phyloP scores from a whole-genome alignment of 2,797 vertebrate species.

The Lutjanus argentimaculatus region DNA sequence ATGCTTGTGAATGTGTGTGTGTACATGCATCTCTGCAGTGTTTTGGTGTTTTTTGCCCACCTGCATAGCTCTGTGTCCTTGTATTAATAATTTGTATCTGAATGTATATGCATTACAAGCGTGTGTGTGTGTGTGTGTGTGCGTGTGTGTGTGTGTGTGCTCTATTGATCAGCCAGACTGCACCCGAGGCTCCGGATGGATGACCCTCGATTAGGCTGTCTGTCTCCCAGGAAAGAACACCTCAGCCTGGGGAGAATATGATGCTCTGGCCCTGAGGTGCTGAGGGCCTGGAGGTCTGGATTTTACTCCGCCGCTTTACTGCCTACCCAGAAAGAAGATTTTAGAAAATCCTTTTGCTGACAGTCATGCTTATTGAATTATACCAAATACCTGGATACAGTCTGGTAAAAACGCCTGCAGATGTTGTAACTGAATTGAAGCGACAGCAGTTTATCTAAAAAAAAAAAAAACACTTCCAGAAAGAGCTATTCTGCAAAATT shows the following conservation, averaged over 20 bases:
- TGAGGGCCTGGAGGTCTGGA: constrained; percentile 30
- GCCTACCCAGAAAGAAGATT: constrained; percentile 6
- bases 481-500: neutral
- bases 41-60: neutral
- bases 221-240: constrained; percentile 53
- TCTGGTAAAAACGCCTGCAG: neutral
- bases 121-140: constrained; percentile 5
- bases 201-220: constrained; percentile 53
- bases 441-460: neutral
- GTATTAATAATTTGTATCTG: constrained; percentile 26
- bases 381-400: constrained; percentile 7
- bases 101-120: neutral
- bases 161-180: constrained; percentile 58
- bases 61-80: neutral
- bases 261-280: constrained; percentile 36
- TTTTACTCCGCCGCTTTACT: constrained; percentile 36
- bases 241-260: constrained; percentile 40
- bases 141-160: constrained; percentile 2
- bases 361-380: constrained; percentile 34
- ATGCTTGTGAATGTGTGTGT: neutral
- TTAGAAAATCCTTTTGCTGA: constrained; percentile 25
- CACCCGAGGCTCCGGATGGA: constrained; percentile 43
- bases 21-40: neutral
- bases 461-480: neutral
- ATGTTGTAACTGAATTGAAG: neutral